These are phyloP conservation scores for Nymphalis io DNA, from an alignment of 1,140 invertebrate genomes.

Conservation along the genomic window DNA sequence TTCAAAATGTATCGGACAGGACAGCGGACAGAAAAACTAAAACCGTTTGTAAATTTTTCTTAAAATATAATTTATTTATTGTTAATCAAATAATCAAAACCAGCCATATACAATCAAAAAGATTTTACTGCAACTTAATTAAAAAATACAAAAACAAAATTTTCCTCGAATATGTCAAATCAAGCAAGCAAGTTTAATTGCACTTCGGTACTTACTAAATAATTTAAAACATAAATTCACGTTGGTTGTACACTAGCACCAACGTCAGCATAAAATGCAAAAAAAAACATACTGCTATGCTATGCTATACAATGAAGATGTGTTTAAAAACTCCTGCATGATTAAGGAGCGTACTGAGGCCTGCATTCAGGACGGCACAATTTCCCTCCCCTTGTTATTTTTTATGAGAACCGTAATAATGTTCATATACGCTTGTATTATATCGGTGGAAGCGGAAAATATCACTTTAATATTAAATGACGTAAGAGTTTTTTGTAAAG, in stretches of 20 bases:
- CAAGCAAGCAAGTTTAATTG: neutral
- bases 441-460: neutral
- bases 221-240: neutral
- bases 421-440: conserved; percentile 21
- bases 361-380: conserved; percentile 32
- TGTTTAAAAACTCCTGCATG: conserved; percentile 31
- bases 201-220: neutral
- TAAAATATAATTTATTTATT: too few relatives aligned
- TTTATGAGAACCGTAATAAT: conserved; percentile 37
- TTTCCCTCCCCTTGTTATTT: conserved; percentile 34
- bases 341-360: conserved; percentile 32
- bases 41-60: too few relatives aligned
- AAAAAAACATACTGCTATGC: conserved; percentile 1
- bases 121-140: too few relatives aligned
- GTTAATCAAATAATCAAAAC: too few relatives aligned
- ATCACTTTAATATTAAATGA: conserved; percentile 12
- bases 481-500: neutral
- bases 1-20: too few relatives aligned
- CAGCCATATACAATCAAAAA: too few relatives aligned
- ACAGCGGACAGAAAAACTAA: too few relatives aligned
- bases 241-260: neutral
- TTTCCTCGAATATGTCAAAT: too few relatives aligned
- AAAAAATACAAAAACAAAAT: too few relatives aligned
- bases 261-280: neutral
- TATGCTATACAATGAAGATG: conserved; percentile 21